Evolutionary conservation across 2,113 vertebrate genomes (phyloP).

Genomic region (Perca fluviatilis): DNA sequence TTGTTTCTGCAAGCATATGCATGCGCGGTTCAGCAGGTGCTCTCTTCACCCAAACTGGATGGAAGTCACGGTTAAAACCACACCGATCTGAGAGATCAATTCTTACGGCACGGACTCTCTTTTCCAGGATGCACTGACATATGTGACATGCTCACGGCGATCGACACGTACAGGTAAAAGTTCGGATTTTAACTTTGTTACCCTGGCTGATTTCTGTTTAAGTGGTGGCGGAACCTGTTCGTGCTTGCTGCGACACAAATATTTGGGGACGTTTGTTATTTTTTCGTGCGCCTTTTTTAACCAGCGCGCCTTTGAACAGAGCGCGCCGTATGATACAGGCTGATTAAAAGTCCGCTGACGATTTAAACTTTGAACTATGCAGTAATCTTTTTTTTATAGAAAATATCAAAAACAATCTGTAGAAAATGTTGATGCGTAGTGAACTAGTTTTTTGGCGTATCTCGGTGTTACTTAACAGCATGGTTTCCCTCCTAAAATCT

Average conservation of each 20-base stretch:
- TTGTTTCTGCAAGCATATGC: constrained; percentile 58
- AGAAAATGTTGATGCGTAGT: background rate
- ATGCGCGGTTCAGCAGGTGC: constrained; percentile 67
- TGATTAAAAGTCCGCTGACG: background rate
- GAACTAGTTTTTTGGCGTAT: background rate
- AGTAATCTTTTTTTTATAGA: background rate
- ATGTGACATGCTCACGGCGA: constrained; percentile 46
- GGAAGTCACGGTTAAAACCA: constrained; percentile 28
- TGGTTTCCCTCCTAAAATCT: constrained; percentile 16
- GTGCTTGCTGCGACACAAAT: background rate
- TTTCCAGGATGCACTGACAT: constrained; percentile 55
- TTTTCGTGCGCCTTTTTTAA: constrained; percentile 12
- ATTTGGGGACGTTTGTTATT: background rate
- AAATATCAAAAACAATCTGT: background rate
- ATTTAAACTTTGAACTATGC: constrained; percentile 61
- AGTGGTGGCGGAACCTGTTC: background rate
- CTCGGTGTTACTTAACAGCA: constrained; percentile 31
- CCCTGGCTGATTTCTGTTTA: background rate
- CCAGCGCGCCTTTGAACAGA: constrained; percentile 25
- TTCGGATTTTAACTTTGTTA: constrained; percentile 39
- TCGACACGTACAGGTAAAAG: constrained; percentile 69
- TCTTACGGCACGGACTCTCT: constrained; percentile 48
- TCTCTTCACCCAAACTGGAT: constrained; percentile 37
- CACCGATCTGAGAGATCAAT: constrained; percentile 24
- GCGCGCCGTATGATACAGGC: background rate